phyloP scores from a whole-genome alignment of 2,888 invertebrate genomes.

The Spicauda simplicius region DNA sequence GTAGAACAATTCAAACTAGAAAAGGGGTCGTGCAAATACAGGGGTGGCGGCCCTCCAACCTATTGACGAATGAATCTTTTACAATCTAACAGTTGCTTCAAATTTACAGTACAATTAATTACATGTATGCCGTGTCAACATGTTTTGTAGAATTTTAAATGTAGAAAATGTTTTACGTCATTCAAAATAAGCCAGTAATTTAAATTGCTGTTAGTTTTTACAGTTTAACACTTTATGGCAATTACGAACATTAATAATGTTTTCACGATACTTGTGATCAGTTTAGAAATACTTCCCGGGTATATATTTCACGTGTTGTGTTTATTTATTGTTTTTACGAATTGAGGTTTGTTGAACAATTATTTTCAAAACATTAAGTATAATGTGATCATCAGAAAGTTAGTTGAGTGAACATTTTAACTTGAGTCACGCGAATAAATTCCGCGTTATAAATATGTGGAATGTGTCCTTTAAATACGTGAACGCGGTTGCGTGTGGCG shows the following conservation, averaged over 20 bases:
- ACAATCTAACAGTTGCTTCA: slow-evolving; percentile 56
- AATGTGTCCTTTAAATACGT: slow-evolving; percentile 20
- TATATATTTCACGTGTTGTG: background rate
- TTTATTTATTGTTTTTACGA: too few relatives aligned
- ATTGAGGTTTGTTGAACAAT: background rate
- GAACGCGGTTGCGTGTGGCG: slow-evolving; percentile 19
- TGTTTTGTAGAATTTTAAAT: slow-evolving; percentile 23
- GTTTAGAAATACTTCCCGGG: background rate
- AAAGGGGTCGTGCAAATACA: slow-evolving; percentile 72
- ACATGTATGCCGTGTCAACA: slow-evolving; percentile 31
- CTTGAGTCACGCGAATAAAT: too few relatives aligned
- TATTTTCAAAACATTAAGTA: slow-evolving; percentile 2
- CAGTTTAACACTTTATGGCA: background rate
- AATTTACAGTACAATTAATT: slow-evolving; percentile 58
- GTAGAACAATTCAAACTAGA: slow-evolving; percentile 76
- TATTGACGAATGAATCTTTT: slow-evolving; percentile 64
- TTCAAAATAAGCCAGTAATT: background rate
- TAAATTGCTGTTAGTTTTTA: background rate
- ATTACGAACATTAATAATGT: background rate
- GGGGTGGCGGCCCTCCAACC: slow-evolving; percentile 67
- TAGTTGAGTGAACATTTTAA: too few relatives aligned
- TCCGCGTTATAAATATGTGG: slow-evolving; percentile 9
- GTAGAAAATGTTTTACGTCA: background rate
- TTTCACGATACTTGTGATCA: background rate
- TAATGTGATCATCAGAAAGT: too few relatives aligned